Percentiles rank a stretch among this genome's conserved stretches.
These are phyloP conservation scores for Eristalis pertinax DNA, from an alignment of 2,888 invertebrate genomes.

Conservation along the genomic window DNA sequence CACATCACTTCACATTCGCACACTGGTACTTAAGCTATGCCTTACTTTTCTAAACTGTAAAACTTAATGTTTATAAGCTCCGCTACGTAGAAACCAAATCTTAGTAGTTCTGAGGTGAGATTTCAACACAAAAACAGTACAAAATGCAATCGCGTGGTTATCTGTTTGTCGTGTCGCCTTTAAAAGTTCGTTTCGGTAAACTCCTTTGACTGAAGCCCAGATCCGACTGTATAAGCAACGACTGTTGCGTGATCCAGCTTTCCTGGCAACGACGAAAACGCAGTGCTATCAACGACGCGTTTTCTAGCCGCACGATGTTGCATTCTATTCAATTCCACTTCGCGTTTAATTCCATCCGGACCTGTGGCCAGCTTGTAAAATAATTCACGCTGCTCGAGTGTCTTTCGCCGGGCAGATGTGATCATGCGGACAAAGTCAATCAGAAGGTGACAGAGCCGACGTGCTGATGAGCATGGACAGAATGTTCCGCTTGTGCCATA, in stretches of 20 bases:
- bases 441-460: constrained; percentile 87
- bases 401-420: constrained; percentile 90
- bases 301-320: constrained; percentile 87
- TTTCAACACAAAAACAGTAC: constrained; percentile 5
- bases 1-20: constrained; percentile 56
- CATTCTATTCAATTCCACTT: constrained; percentile 84
- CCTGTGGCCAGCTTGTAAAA: constrained; percentile 85
- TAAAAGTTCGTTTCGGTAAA: constrained; percentile 81
- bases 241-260: constrained; percentile 94
- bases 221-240: constrained; percentile 90
- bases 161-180: constrained; percentile 27
- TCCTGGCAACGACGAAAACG: constrained; percentile 88
- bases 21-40: constrained; percentile 69
- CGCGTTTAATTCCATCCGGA: constrained; percentile 82
- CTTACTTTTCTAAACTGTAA: constrained; percentile 53
- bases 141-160: constrained; percentile 1
- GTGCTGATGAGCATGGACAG: constrained; percentile 84
- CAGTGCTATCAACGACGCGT: constrained; percentile 88
- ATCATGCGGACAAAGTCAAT: constrained; percentile 90
- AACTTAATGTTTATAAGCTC: constrained; percentile 63
- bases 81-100: constrained; percentile 63
- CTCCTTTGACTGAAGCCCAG: constrained; percentile 78
- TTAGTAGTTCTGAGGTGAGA: constrained; percentile 53
- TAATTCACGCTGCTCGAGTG: constrained; percentile 90
- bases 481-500: constrained; percentile 86